A percentile compares a stretch with the other conserved stretches of the same genome.
Conservation (phyloP, 2,888 invertebrate species). For the Chloroclysta siterata region DNA sequence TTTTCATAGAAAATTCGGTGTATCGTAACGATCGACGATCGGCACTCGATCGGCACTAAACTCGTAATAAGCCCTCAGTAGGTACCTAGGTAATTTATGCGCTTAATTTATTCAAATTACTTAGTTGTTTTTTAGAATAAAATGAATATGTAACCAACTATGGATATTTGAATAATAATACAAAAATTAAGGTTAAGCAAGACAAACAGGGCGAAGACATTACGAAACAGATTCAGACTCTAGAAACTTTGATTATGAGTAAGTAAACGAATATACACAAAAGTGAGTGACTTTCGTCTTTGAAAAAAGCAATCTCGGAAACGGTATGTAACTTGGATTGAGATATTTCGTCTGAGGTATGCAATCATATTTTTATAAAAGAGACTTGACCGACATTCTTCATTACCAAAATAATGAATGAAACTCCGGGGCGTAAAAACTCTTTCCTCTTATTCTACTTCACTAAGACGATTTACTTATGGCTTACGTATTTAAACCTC, state of each 20-base stretch:
- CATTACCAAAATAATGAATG: slow-evolving; percentile 65
- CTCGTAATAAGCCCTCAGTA: too few species aligned
- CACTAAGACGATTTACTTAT: slow-evolving; percentile 71
- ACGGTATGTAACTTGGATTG: slow-evolving; percentile 34
- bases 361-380: slow-evolving; percentile 41
- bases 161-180: neutral
- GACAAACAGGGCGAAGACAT: slow-evolving; percentile 1
- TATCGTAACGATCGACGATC: too few species aligned
- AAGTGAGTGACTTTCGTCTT: slow-evolving; percentile 14
- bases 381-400: slow-evolving; percentile 41
- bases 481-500: slow-evolving; percentile 76
- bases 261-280: slow-evolving; percentile 15
- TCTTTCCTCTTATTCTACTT: slow-evolving; percentile 62
- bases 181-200: slow-evolving; percentile 6
- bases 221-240: slow-evolving; percentile 5
- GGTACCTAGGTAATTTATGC: neutral
- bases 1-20: too few species aligned
- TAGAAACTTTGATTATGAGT: neutral
- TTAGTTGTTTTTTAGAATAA: slow-evolving; percentile 7
- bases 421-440: slow-evolving; percentile 61
- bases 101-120: too few species aligned
- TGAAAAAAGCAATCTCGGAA: slow-evolving; percentile 36
- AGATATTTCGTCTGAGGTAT: too few species aligned
- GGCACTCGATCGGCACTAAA: too few species aligned
- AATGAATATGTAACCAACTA: slow-evolving; percentile 4